phyloP scores from a whole-genome alignment of 92 coral and sea anemone genomes.

The Siderastrea radians region DNA sequence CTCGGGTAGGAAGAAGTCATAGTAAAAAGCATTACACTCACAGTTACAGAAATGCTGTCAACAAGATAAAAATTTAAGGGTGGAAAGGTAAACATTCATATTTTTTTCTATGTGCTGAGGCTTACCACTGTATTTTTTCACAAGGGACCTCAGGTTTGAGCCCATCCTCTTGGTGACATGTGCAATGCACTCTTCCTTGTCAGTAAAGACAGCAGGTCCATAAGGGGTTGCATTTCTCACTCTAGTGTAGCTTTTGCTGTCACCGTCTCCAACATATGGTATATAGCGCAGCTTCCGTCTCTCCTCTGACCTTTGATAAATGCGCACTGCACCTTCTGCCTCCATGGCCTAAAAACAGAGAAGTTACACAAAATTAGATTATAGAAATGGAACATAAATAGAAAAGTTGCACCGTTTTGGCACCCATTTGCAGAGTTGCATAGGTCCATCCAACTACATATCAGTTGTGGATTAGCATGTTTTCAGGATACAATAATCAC shows the following conservation, averaged over 20 bases:
- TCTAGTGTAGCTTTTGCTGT: neutral
- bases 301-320: constrained; percentile 11
- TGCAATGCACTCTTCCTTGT: constrained; percentile 4
- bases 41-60: neutral
- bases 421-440: too few relatives aligned
- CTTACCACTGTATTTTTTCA: constrained; percentile 59
- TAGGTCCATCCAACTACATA: too few relatives aligned
- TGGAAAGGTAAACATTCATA: too few relatives aligned
- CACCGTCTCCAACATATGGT: constrained; percentile 28
- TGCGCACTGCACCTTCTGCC: constrained; percentile 41
- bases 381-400: too few relatives aligned
- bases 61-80: neutral
- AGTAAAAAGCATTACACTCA: neutral
- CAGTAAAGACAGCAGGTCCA: neutral
- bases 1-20: too few relatives aligned
- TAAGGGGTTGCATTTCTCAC: neutral
- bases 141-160: neutral
- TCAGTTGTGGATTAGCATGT: too few relatives aligned
- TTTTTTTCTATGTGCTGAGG: neutral
- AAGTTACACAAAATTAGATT: too few relatives aligned
- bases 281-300: constrained; percentile 38
- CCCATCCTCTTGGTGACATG: constrained; percentile 6
- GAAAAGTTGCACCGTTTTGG: too few relatives aligned
- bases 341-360: constrained; percentile 41
- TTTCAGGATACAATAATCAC: too few relatives aligned